These are phyloP conservation scores for Xerus inauris DNA, from an alignment of 2,113 vertebrate genomes.

Conservation along the genomic window DNA sequence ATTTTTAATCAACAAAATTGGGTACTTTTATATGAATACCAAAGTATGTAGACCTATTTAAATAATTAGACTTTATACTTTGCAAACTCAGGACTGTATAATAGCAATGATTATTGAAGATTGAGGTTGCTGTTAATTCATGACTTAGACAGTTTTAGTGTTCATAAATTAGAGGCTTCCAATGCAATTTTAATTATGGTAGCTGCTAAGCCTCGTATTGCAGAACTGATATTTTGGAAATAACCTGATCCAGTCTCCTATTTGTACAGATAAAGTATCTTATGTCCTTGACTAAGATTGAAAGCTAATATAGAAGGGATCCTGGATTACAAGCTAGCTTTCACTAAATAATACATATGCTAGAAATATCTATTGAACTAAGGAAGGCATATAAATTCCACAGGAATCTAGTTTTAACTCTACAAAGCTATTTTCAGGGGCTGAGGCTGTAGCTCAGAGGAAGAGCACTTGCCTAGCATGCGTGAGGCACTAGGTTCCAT, in stretches of 20 bases:
- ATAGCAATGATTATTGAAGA: not conserved
- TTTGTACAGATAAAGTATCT: not conserved
- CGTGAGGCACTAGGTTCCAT: no score
- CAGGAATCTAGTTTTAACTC: not conserved
- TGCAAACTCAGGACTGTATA: not conserved
- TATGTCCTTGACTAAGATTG: not conserved
- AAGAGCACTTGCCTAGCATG: no score
- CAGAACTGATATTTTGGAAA: not conserved
- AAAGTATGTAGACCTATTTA: not conserved
- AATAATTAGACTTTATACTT: not conserved
- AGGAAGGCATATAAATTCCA: not conserved
- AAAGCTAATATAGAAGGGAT: not conserved
- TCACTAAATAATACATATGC: constrained; percentile 37
- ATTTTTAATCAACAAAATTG: not conserved
- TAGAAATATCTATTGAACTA: constrained; percentile 9
- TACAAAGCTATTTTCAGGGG: not conserved
- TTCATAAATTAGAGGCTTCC: constrained; percentile 27
- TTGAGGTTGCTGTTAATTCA: not conserved
- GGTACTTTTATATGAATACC: not conserved
- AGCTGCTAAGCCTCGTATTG: constrained; percentile 1
- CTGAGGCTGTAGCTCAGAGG: no score
- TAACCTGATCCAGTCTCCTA: not conserved
- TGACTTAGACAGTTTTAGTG: not conserved
- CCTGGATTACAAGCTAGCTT: not conserved
- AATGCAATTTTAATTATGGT: not conserved